Evolutionary conservation across 2,888 invertebrate genomes (phyloP), one percentile per base, ranked within the genome.

Genomic region (Lysandra bellargus): DNA sequence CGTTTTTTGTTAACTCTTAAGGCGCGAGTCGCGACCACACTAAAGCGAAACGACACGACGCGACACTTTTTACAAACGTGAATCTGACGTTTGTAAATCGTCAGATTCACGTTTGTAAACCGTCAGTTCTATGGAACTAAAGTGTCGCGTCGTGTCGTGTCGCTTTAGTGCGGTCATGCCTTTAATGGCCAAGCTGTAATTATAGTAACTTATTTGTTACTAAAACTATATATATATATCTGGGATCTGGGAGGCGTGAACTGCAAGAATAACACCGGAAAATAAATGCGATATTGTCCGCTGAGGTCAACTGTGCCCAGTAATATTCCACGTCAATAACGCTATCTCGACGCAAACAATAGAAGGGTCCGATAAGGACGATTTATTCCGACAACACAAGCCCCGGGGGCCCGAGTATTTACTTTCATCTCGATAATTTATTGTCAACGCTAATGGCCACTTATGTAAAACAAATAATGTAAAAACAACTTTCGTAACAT

Each of bases 311-410:
- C 12, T 76, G n/a, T 23, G 57, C 30, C 79, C 88, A 87, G 93
- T 93, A 92, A 87, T 91, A 93, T 94, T 94, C 93, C 93, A 92
- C 85, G 91, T 75, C 89, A 91, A 92, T 92, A 91, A 90, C 89
- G 90, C 93, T 94, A 93, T 94, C 94, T 84, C 80, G 85, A 91
- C 92, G 90, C 90, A 92, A 92, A 92, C 92, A 92, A 84, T 83
- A 84, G 82, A 85, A 85, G 86, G 85, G 85, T 85, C 85, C 84
- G 90, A 92, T 91, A 91, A 87, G 80, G 81, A 78, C 83, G 84
- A 89, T 88, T 88, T 89, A 89, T 87, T 85, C 83, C 80, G 82
- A 80, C 82, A 85, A 83, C 86, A 86, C 86, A 83, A 85, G 82
- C 90, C 91, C 90, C 88, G 81, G 82, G 84, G 88, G 86, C 81